These are phyloP conservation scores for Ormyrus pomaceus DNA, from an alignment of 2,888 invertebrate genomes.

Conservation along the genomic window DNA sequence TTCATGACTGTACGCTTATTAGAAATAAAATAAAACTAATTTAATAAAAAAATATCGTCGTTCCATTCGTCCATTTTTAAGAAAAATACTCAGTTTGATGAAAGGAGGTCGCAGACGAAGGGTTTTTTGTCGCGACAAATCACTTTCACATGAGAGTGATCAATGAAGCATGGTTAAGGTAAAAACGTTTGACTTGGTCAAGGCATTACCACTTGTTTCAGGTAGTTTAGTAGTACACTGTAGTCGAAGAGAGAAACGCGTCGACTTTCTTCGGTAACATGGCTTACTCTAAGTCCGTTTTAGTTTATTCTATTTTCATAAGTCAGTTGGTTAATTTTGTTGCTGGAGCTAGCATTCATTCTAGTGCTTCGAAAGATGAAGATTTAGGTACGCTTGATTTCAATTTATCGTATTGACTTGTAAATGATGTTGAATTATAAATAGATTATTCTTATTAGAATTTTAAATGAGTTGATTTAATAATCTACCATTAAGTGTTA, in stretches of 20 bases:
- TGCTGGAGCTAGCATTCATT: slow-evolving; percentile 20
- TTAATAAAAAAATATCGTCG: neutral
- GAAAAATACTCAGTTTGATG: slow-evolving; percentile 21
- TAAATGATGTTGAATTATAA: neutral
- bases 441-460: neutral
- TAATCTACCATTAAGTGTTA: neutral
- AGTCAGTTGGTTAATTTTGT: slow-evolving; percentile 9
- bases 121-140: slow-evolving; percentile 41
- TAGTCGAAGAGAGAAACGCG: slow-evolving; percentile 7
- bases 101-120: slow-evolving; percentile 41
- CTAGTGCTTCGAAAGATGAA: neutral
- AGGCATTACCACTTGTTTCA: slow-evolving; percentile 15
- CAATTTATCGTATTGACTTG: too few relatives aligned
- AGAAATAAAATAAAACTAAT: slow-evolving; percentile 38
- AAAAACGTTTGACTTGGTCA: slow-evolving; percentile 54
- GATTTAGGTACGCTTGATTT: slow-evolving; percentile 21
- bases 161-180: slow-evolving; percentile 59
- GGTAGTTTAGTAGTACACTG: slow-evolving; percentile 26
- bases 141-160: slow-evolving; percentile 63
- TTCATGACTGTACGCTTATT: slow-evolving; percentile 42
- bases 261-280: neutral
- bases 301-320: slow-evolving; percentile 15
- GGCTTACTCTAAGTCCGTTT: slow-evolving; percentile 1
- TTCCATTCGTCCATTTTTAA: neutral
- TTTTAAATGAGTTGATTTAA: neutral